A percentile compares a stretch with the other conserved stretches of the same genome.
Evolutionary conservation across 2,888 invertebrate species (phyloP).

Genomic region (Xylota segnis): DNA sequence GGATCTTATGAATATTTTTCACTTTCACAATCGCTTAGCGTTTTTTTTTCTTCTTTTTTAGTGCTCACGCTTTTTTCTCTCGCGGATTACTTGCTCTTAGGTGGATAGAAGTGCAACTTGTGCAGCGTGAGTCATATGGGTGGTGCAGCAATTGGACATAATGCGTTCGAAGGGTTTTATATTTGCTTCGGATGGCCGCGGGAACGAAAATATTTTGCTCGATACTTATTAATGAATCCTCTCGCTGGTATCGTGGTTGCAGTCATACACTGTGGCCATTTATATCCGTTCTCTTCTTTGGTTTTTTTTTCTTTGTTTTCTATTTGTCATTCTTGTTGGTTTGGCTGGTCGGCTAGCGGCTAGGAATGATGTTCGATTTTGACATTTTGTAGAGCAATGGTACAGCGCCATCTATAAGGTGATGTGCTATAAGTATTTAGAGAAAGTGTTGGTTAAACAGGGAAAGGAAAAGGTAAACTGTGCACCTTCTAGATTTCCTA

Average conservation of each 20-base stretch:
- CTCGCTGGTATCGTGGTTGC: too few species aligned
- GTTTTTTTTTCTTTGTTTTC: conserved; percentile 64
- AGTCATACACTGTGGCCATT: too few species aligned
- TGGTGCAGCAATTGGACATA: conserved; percentile 34
- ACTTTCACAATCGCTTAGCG: conserved; percentile 56
- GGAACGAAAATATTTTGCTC: too few species aligned
- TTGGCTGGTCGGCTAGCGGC: conserved; percentile 35
- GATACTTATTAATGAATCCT: too few species aligned
- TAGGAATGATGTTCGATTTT: conserved; percentile 34
- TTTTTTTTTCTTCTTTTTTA: conserved; percentile 31
- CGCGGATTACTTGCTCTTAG: neutral
- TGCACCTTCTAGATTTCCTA: too few species aligned
- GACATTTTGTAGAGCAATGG: too few species aligned
- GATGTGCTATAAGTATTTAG: too few species aligned
- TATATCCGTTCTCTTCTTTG: conserved; percentile 50
- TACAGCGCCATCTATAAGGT: too few species aligned
- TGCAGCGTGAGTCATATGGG: conserved; percentile 44
- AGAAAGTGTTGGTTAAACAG: too few species aligned
- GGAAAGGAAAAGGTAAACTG: too few species aligned
- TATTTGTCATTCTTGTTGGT: conserved; percentile 54
- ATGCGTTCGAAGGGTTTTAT: conserved; percentile 24
- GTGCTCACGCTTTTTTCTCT: conserved; percentile 4
- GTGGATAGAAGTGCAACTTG: conserved; percentile 44
- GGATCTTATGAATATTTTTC: conserved; percentile 32
- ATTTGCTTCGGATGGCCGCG: conserved; percentile 22